Evolutionary conservation across 2,888 invertebrate species (phyloP).

Genomic region (Tanytarsus gracilentus): DNA sequence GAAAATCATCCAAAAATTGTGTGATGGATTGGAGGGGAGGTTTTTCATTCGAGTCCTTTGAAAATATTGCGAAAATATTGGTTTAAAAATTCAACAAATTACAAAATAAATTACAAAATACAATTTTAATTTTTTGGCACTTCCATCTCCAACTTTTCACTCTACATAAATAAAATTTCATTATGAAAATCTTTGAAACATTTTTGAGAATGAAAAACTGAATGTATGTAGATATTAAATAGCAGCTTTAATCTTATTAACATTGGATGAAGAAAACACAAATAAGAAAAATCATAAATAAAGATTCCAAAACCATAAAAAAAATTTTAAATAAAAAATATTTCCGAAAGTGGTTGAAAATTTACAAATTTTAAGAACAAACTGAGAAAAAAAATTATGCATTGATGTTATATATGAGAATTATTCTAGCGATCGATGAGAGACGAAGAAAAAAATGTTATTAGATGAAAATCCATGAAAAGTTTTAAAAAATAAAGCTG

Average conservation of each 20-base stretch:
- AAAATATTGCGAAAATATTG: neutral
- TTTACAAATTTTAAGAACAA: slow-evolving; percentile 26
- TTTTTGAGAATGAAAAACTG: neutral
- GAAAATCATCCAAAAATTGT: too few relatives aligned
- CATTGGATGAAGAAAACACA: neutral
- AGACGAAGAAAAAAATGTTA: too few relatives aligned
- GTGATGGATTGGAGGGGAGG: too few relatives aligned
- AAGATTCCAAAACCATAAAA: neutral
- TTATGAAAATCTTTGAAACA: slow-evolving; percentile 8
- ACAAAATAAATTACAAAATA: too few relatives aligned
- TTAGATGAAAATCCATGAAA: neutral
- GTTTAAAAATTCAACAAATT: too few relatives aligned
- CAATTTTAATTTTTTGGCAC: too few relatives aligned
- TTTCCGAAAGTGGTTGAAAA: slow-evolving; percentile 12
- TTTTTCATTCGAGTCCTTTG: too few relatives aligned
- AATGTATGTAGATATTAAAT: slow-evolving; percentile 24
- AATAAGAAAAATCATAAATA: neutral
- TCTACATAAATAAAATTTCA: slow-evolving; percentile 1
- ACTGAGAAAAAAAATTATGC: neutral
- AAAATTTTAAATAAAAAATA: neutral
- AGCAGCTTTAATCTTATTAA: slow-evolving; percentile 24
- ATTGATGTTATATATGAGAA: neutral
- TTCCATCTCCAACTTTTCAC: too few relatives aligned
- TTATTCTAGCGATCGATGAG: neutral
- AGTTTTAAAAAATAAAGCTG: slow-evolving; percentile 16